A percentile compares a stretch with the other conserved stretches of the same genome.
Evolutionary conservation across 2,888 invertebrate genomes (phyloP).

Genomic region (Caenorhabditis uteleia): DNA sequence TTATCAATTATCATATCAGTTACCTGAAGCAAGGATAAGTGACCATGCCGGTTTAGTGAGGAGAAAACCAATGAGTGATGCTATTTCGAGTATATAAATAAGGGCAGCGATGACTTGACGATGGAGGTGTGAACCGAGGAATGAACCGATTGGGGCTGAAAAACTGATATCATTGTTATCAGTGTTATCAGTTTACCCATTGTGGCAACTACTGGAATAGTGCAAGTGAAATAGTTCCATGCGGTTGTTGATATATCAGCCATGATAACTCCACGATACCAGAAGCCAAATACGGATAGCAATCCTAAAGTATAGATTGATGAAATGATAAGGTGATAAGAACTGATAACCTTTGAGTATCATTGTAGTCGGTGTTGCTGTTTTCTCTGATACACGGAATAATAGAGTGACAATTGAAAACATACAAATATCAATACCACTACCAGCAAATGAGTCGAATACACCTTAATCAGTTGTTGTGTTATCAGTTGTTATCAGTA

Average conservation of each 20-base stretch:
- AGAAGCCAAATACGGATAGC: slow-evolving; percentile 54
- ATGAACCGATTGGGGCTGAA: slow-evolving; percentile 14
- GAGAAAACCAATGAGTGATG: slow-evolving; percentile 55
- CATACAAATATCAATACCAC: slow-evolving; percentile 67
- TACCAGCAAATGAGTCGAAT: slow-evolving; percentile 66
- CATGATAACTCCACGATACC: slow-evolving; percentile 57
- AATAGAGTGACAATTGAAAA: slow-evolving; percentile 61
- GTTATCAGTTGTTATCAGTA: too few species aligned
- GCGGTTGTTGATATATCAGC: slow-evolving; percentile 39
- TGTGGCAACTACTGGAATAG: slow-evolving; percentile 21
- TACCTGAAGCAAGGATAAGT: slow-evolving; percentile 10
- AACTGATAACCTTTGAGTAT: slow-evolving; percentile 50
- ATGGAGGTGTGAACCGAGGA: slow-evolving; percentile 27
- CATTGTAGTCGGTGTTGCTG: slow-evolving; percentile 68
- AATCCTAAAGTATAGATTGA: slow-evolving; percentile 43
- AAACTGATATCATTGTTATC: too few species aligned
- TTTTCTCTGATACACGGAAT: slow-evolving; percentile 63
- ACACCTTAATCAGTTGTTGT: too few species aligned
- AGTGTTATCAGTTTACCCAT: too few species aligned
- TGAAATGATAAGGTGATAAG: too few species aligned
- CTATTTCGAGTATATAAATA: slow-evolving; percentile 55
- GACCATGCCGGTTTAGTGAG: slow-evolving; percentile 48
- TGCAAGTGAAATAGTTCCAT: slow-evolving; percentile 45
- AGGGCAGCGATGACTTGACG: slow-evolving; percentile 53
- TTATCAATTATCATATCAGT: too few species aligned